These are phyloP conservation scores for Fundulus diaphanus DNA, from an alignment of 2,797 vertebrate species.

Conservation along the genomic window DNA sequence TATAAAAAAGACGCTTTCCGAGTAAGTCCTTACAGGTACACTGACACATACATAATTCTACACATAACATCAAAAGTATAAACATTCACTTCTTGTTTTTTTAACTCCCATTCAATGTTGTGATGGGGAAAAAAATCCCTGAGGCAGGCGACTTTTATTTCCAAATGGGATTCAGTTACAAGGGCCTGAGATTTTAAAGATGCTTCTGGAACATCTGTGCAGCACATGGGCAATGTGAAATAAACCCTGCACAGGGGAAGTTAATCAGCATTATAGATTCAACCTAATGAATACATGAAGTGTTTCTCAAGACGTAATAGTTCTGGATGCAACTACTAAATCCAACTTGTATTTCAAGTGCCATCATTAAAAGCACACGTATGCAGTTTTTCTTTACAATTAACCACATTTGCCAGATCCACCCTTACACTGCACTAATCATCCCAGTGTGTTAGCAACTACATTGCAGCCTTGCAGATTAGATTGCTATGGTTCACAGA, in stretches of 20 bases:
- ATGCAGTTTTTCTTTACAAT: slow-evolving; percentile 58
- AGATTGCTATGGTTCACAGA: slow-evolving; percentile 36
- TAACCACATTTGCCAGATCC: slow-evolving; percentile 50
- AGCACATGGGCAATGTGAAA: slow-evolving; percentile 64
- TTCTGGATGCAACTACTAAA: slow-evolving; percentile 60
- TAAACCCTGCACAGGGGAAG: slow-evolving; percentile 59
- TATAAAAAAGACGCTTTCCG: slow-evolving; percentile 18
- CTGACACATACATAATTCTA: slow-evolving; percentile 36
- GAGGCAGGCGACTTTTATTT: slow-evolving; percentile 31
- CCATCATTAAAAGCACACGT: slow-evolving; percentile 43
- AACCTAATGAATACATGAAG: slow-evolving; percentile 68
- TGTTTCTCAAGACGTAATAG: slow-evolving; percentile 60
- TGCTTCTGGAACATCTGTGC: slow-evolving; percentile 73
- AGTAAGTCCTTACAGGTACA: slow-evolving; percentile 28
- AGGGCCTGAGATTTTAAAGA: slow-evolving; percentile 54
- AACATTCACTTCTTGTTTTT: slow-evolving; percentile 54
- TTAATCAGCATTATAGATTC: slow-evolving; percentile 75
- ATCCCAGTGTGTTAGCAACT: slow-evolving; percentile 40
- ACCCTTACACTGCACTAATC: slow-evolving; percentile 59
- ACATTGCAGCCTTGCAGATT: slow-evolving; percentile 31
- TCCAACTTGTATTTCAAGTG: slow-evolving; percentile 52
- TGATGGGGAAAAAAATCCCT: slow-evolving; percentile 34
- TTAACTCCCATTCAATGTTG: slow-evolving; percentile 37
- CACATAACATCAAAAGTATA: slow-evolving; percentile 49
- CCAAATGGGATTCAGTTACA: slow-evolving; percentile 44